Base-by-base conservation (phyloP, 2,888 invertebrate genomes). In the Globia sparganii region DNA sequence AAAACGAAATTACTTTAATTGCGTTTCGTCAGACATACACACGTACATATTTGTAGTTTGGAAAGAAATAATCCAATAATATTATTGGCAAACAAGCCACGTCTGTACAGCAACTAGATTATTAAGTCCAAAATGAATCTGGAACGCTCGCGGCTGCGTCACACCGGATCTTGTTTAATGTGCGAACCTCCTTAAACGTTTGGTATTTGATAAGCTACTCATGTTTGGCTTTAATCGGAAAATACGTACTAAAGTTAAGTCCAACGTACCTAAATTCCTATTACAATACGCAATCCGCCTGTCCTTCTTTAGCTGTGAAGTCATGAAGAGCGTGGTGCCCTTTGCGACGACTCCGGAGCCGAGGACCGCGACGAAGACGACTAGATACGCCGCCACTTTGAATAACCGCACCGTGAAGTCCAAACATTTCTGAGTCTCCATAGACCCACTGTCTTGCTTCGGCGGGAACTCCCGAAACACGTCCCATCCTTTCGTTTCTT, bases 401-500 rank as follows among this genome's bases (percentile, higher is more conserved):
- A 98, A 97, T 90, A 98, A 96, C 94, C 98, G 98, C 72, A 99
- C 98, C 53, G 98, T 98, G 91, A 98, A 97, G 90, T 99, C 98
- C 92, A 99, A 97, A 94, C 98, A 99, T 94, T 98, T 98, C 95
- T 99, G 98, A 93, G 98, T 98, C 89, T 98, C 98, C 97, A 98
- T 98, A 72, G 99, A 99, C 85, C 98, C 98, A 87, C 98, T 98
- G 95, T 98, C 98, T 95, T 98, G 97, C 95, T 99, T 98, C 89
- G 98, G 98, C 18, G 99, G 99, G 88, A 99, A 98, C 94, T 99
- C 98, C 92, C 99, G 97, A 97, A 99, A 99, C 79, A 99, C 99
- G 97, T 99, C 99, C 99, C 99, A 99, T 97, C 98, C 98, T 98
- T 99, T 99, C 89, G 98, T 98, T 94, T 98, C 98, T 92, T 98